Evolutionary conservation across 2,797 vertebrate species (phyloP), one percentile per base, ranked within the genome.

Genomic region (Esox masquinongy): DNA sequence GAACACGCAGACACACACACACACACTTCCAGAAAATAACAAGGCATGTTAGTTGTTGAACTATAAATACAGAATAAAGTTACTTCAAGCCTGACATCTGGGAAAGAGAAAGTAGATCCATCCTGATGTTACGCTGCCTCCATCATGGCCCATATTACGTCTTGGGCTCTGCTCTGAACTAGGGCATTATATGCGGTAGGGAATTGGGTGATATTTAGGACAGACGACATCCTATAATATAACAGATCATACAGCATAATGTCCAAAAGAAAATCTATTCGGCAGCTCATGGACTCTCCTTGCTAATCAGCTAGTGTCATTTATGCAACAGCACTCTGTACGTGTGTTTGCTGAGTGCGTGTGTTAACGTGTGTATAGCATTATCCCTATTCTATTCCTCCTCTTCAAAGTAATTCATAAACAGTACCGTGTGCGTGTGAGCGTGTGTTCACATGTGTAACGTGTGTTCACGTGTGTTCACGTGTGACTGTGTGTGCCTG

Each of bases 281-380:
- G 22, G 39, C 16, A 68, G 76, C 72, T 78, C 70, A 77, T 49
- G 69, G 66, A 66, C 34, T 69, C 5, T n/a, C 39, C 36, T 70
- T 59, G 34, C 77, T 56, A 70, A 43, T 7, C 11, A 11, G 43
- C 3, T 47, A 47, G 43, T 14, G 43, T 14, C 43, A 47, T 47
- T 39, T 39, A 39, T 2, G 1, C 7, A 39, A 39, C 36, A 31
- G 29, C 1, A 31, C 29, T 31, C 1, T 31, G 3, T 31, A 31
- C 3, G 29, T 3, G 29, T 31, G 29, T 31, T 31, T 8, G 36
- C 36, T 5, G 36, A 39, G 36, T 39, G 36, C 7, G 5, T 39
- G 36, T 39, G 64, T 78, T 68, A 66, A 87, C 86, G 77, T 77
- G 85, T 83, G 83, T 88, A 79, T 72, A 81, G 69, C 64, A 59